A percentile compares a stretch with the other conserved stretches of the same genome.
phyloP scores from a whole-genome alignment of 2,797 vertebrate genomes.

The Takifugu ocellatus region DNA sequence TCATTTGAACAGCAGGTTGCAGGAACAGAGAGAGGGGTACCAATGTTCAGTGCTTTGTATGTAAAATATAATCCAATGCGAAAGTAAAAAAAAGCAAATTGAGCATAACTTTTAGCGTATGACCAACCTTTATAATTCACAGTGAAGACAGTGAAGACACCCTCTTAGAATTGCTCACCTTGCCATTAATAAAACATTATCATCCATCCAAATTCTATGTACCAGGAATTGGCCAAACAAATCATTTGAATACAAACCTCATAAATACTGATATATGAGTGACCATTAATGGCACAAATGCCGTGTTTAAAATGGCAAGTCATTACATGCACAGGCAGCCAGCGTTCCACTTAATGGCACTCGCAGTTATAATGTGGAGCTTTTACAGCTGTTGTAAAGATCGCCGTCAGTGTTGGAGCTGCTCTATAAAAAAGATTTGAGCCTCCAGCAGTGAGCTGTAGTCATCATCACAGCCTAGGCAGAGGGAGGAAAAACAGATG shows the following conservation, averaged over 20 bases:
- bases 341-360: constrained; percentile 25
- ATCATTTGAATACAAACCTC: background rate
- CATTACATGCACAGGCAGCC: constrained; percentile 50
- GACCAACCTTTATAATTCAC: too few relatives aligned
- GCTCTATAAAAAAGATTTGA: constrained; percentile 25
- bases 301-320: constrained; percentile 29
- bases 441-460: constrained; percentile 32
- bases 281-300: constrained; percentile 33
- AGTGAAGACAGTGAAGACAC: too few relatives aligned
- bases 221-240: constrained; percentile 3
- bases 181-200: too few relatives aligned
- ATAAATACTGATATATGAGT: constrained; percentile 6
- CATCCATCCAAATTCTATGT: too few relatives aligned
- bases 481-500: constrained; percentile 50
- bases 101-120: too few relatives aligned
- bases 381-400: constrained; percentile 47
- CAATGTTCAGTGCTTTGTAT: too few relatives aligned
- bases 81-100: too few relatives aligned
- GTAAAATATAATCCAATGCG: too few relatives aligned
- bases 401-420: constrained; percentile 24
- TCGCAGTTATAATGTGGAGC: constrained; percentile 36
- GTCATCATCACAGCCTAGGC: constrained; percentile 36
- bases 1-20: too few relatives aligned
- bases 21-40: too few relatives aligned
- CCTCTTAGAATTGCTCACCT: too few relatives aligned